These are phyloP conservation scores for Parotia lawesii DNA, from an alignment of 2,113 vertebrate genomes.

Conservation along the genomic window DNA sequence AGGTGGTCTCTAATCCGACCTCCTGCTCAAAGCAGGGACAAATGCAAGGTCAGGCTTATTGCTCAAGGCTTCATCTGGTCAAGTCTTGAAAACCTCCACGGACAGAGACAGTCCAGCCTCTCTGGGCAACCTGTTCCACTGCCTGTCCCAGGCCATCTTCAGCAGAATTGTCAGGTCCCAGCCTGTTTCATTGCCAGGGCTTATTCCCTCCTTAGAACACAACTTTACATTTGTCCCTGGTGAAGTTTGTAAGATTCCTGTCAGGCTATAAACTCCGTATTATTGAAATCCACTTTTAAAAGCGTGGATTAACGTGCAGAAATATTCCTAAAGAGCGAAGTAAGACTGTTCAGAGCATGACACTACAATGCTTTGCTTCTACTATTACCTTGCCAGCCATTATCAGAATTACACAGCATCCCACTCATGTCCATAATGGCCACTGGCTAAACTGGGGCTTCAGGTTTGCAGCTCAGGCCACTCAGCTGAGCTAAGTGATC, in stretches of 20 bases:
- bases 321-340: not conserved
- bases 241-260: not conserved
- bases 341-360: not conserved
- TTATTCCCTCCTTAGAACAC: not conserved
- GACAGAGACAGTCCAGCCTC: not conserved
- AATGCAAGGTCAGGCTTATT: not conserved
- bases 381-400: not conserved
- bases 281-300: not conserved
- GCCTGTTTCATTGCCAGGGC: not conserved
- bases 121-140: not conserved
- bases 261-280: not conserved
- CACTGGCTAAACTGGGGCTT: not conserved
- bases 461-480: not conserved
- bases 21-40: not conserved
- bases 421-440: accelerated
- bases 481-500: not conserved
- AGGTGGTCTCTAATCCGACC: not conserved
- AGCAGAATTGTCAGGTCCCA: not conserved
- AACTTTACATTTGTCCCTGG: not conserved
- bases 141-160: not conserved
- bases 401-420: not conserved
- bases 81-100: not conserved
- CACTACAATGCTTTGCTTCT: not conserved
- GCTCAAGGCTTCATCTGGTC: not conserved
- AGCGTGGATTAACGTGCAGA: not conserved